Conservation (phyloP, 92 coral and sea anemone genomes). For the Paramuricea clavata region DNA sequence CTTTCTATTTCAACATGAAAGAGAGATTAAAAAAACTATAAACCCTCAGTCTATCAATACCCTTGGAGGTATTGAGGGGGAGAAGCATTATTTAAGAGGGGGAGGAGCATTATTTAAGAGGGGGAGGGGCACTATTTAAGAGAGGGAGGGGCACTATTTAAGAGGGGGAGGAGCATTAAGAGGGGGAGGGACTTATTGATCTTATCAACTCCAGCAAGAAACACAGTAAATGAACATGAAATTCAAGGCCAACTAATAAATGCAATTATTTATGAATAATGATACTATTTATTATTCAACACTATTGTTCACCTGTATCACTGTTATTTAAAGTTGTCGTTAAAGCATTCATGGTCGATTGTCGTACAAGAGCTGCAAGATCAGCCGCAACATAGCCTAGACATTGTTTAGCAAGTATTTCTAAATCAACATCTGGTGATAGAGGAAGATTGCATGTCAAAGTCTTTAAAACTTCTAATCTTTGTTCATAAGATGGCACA, state of each 20-base stretch:
- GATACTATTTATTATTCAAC: too few relatives aligned
- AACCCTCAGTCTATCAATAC: too few relatives aligned
- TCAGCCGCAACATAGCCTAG: conserved; percentile 98
- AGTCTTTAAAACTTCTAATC: conserved; percentile 85
- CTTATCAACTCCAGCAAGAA: too few relatives aligned
- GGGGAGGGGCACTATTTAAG: too few relatives aligned
- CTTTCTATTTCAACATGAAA: neutral
- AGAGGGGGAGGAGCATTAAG: too few relatives aligned
- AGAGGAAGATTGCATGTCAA: conserved; percentile 72
- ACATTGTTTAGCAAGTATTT: conserved; percentile 79
- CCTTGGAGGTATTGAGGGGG: too few relatives aligned
- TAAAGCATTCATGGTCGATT: conserved; percentile 81
- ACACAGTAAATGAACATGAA: too few relatives aligned
- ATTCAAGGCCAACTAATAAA: neutral
- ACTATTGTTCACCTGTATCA: neutral
- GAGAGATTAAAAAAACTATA: too few relatives aligned
- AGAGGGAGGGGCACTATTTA: too few relatives aligned
- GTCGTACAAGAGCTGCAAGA: conserved; percentile 83
- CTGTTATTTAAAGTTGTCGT: conserved; percentile 49
- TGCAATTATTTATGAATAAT: neutral
- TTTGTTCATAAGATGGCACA: conserved; percentile 79
- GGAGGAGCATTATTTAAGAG: too few relatives aligned
- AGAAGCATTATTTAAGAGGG: too few relatives aligned
- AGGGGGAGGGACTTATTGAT: too few relatives aligned
- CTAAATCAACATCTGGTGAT: conserved; percentile 78